Evolutionary conservation across 92 coral and sea anemone species (phyloP).

Genomic region (Meandrina meandrites): DNA sequence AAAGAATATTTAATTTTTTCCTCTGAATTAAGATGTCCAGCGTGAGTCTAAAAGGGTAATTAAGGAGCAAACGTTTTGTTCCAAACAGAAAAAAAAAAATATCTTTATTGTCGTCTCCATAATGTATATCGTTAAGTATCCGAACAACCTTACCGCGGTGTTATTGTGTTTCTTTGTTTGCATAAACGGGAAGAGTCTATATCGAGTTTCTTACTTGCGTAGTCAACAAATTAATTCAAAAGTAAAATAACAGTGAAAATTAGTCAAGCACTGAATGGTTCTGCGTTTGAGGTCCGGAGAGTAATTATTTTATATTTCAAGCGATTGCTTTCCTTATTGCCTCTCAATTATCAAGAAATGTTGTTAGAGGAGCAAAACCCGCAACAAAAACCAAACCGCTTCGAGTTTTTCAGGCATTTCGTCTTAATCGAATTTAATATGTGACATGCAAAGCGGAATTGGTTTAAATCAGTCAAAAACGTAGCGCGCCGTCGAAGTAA

Average conservation of each 20-base stretch:
- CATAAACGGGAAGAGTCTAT: neutral
- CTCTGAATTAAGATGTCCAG: neutral
- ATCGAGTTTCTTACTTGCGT: neutral
- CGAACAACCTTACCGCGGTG: neutral
- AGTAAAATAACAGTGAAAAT: neutral
- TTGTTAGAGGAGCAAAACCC: too few relatives aligned
- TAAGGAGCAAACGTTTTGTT: neutral
- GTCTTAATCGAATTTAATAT: too few relatives aligned
- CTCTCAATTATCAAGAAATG: too few relatives aligned
- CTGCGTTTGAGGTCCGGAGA: neutral
- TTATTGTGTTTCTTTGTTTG: neutral
- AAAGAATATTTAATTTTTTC: neutral
- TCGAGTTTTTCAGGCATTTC: too few relatives aligned
- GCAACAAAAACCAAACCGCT: too few relatives aligned
- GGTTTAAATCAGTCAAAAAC: too few relatives aligned
- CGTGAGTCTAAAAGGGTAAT: neutral
- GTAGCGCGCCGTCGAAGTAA: too few relatives aligned
- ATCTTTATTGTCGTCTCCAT: neutral
- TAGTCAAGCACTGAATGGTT: neutral
- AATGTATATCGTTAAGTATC: neutral
- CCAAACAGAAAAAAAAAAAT: neutral
- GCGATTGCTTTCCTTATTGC: neutral
- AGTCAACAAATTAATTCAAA: neutral
- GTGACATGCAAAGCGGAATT: too few relatives aligned
- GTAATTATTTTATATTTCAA: neutral